Evolutionary conservation across 2,888 invertebrate species (phyloP), one percentile per base, ranked within the genome.

Genomic region (Ormyrus thymus): DNA sequence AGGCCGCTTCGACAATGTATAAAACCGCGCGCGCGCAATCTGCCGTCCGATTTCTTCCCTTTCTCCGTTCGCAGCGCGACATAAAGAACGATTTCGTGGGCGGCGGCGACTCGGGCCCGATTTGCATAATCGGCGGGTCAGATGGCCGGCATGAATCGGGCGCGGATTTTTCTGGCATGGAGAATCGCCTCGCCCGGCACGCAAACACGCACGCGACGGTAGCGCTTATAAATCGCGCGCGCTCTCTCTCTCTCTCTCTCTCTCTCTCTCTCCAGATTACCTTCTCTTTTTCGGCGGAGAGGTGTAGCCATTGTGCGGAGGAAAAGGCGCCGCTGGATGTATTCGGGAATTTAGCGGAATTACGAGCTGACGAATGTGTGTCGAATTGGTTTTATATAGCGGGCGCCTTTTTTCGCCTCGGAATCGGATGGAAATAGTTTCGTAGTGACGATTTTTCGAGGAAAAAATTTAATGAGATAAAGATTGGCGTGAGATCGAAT

Each of bases 41-140:
- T 77, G 50, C 66, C 46, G 70, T 29, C 15, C 48, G 11, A 51
- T n/a, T 46, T 61, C 51, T 43, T 70, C 62, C 45, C 58, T 56
- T 11, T 62, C 29, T 15, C 8, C 8, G 61, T 15, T n/a, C 64
- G 7, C 29, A 50, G n/a, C 10, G 29, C 10, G 56, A 15, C 43
- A 58, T 65, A 65, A 74, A 64, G 56, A 70, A 74, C 69, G 70
- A 78, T 75, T 51, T 55, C 50, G 76, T 76, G 68, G 76, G 72
- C 72, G 76, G 61, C 46, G 15, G n/a, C 29, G 11, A 29, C 58
- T 4, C 48, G 50, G 51, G n/a, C 53, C 29, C 29, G 29, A 79
- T 79, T 72, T 76, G 79, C 79, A 79, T 79, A 79, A 79, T 79
- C 76, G 76, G 61, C 61, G 74, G 71, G 71, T 79, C 79, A 79